A percentile compares a stretch with the other conserved stretches of the same genome.
These are phyloP conservation scores for Tyria jacobaeae DNA, from an alignment of 2,888 invertebrate genomes.

Conservation along the genomic window DNA sequence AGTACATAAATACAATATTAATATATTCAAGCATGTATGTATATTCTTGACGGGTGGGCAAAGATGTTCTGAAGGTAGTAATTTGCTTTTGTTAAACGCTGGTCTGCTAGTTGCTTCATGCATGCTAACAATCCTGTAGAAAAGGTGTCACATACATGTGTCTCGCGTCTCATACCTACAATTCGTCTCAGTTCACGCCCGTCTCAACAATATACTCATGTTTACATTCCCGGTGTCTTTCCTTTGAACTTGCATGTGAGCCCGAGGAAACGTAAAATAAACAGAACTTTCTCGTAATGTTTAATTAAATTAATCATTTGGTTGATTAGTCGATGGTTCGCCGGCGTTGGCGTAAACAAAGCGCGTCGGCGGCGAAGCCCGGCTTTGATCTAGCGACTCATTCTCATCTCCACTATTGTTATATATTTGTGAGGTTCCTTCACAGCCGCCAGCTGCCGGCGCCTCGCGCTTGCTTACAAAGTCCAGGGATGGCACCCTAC, in stretches of 20 bases:
- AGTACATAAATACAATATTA: too few species aligned
- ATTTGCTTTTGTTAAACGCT: not conserved
- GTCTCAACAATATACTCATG: constrained; percentile 73
- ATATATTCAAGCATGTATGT: too few species aligned
- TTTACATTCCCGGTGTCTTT: constrained; percentile 80
- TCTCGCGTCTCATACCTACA: constrained; percentile 43
- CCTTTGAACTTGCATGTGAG: constrained; percentile 86
- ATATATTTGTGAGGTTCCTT: constrained; percentile 63
- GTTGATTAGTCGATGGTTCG: constrained; percentile 85
- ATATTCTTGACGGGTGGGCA: too few species aligned
- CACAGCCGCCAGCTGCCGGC: constrained; percentile 55
- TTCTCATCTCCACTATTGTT: constrained; percentile 73
- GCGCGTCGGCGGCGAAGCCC: constrained; percentile 64
- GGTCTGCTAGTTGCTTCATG: not conserved
- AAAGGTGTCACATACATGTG: constrained; percentile 44
- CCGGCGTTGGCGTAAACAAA: constrained; percentile 81
- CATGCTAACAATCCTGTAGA: constrained; percentile 1
- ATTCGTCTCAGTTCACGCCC: constrained; percentile 53
- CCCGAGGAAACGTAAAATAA: constrained; percentile 85
- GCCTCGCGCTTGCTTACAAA: constrained; percentile 45
- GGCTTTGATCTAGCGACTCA: constrained; percentile 79
- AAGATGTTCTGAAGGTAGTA: not conserved
- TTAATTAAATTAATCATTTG: constrained; percentile 87
- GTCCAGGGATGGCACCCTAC: constrained; percentile 47
- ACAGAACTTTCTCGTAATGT: constrained; percentile 87